Conservation (phyloP, 2,888 invertebrate species). For the Xestia ashworthii region DNA sequence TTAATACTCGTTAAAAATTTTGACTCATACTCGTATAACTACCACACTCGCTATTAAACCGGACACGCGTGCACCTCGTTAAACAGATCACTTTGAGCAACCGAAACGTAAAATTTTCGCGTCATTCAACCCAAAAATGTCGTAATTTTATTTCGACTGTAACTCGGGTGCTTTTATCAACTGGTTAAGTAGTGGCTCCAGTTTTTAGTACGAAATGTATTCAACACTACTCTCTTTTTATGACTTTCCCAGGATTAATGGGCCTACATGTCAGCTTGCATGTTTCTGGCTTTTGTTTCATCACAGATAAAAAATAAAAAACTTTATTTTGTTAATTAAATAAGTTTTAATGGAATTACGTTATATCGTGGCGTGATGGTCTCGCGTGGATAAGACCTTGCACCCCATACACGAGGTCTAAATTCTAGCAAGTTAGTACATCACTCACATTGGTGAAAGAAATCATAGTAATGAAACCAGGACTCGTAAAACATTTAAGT, state of each 20-base stretch:
- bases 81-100: constrained; percentile 28
- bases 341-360: not conserved
- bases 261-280: not conserved
- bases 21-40: not conserved
- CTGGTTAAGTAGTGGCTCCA: constrained; percentile 7
- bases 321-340: not conserved
- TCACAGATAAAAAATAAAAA: not conserved
- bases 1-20: not conserved
- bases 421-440: not conserved
- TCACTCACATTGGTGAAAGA: not conserved
- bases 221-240: constrained; percentile 30
- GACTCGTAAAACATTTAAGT: not conserved
- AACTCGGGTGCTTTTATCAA: constrained; percentile 21
- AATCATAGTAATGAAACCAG: not conserved
- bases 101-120: constrained; percentile 36
- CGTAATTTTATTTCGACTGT: constrained; percentile 35
- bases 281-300: constrained; percentile 11
- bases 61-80: constrained; percentile 28
- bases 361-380: not conserved
- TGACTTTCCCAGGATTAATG: constrained; percentile 8
- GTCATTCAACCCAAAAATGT: constrained; percentile 23
- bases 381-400: not conserved
- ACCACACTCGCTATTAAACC: constrained; percentile 4
- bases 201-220: constrained; percentile 30
- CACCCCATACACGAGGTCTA: not conserved